Evolutionary conservation across 2,888 invertebrate genomes (phyloP), one percentile per base, ranked within the genome.

Genomic region (Chironomus tentans): DNA sequence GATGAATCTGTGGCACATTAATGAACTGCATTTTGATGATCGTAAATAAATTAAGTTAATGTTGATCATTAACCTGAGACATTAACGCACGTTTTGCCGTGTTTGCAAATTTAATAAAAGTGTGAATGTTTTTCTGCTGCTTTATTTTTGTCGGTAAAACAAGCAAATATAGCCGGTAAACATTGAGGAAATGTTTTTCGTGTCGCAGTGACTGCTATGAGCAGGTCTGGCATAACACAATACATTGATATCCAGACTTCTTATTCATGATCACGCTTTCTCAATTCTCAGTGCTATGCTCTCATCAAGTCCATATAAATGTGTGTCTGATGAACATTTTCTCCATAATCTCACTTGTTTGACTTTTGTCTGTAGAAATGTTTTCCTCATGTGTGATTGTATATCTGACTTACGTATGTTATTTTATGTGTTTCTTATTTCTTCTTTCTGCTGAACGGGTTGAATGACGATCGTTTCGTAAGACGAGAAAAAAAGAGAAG

Each of bases 251-350:
- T 56, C 56, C 56, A 56, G 15, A 18, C 56, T 56, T 56, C 50
- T 22, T 72, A 72, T 62, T 61, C 62, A 72, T 62, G 72, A 72
- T 72, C 72, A 38, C 38, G 38, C 15, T 72, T 46, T n/a, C n/a
- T 18, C 47, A 15, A 22, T 68, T 61, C 61, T 18, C 56, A 18
- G 7, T 56, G n/a, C 12, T 56, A 56, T 56, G 56, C 18, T 56
- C 15, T 21, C 28, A n/a, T 24, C 28, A 24, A 15, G 68, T n/a
- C 47, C 70, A 28, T 38, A 56, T 56, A 56, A 7, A 56, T 56
- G n/a, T 18, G 56, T 18, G n/a, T n/a, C 7, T 56, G 15, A 7
- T n/a, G 15, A 18, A 56, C 7, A 15, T 68, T 28, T 68, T 15
- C 46, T 70, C 46, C 12, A 15, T 22, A 50, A 71, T 47, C 46